Base-by-base conservation (phyloP, 2,888 invertebrate genomes). In the Drosophila cyrtoloma region DNA sequence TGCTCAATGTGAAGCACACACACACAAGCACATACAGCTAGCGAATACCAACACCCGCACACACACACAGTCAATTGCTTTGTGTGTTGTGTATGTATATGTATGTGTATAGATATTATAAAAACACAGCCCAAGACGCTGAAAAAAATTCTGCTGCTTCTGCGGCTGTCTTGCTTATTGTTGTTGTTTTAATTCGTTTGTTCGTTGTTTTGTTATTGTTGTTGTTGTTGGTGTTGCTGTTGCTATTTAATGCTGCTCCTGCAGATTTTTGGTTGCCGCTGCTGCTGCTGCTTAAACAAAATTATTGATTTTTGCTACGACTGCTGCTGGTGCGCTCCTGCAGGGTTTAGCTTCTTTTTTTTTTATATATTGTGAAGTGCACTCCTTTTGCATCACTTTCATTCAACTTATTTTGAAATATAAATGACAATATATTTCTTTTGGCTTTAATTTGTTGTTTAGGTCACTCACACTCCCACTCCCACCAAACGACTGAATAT, bases 221-320 rank as follows among this genome's bases (percentile, higher is more conserved):
- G 26, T 47, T 47, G 19, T 52, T 56, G 59, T 37, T 47, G 22
- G 50, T 70, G 68, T 67, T 72, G 75, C 66, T 84, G 84, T 78
- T 82, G 81, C 63, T 86, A 83, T 84, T 75, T 89, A 85, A 80
- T 80, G 69, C 67, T 76, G 60, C 59, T 69, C 67, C 52, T 69
- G 64, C 77, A 87, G 88, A 87, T 83, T 84, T 89, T 89, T 84
- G 72, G 75, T 67, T 70, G 79, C 62, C 66, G 65, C 70, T 83
- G 80, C 44, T 44, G 44, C 47, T 47, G 47, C 83, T 84, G 86
- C 89, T 89, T 83, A 83, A 89, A 81, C 73, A 85, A 88, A 86
- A 86, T 79, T 86, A 86, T 86, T 86, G 86, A 86, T 86, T 86
- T 85, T 86, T 58, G 58, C 39, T 57, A n/a, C 57, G 9, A n/a